Evolutionary conservation across 2,888 invertebrate genomes (phyloP), one percentile per base, ranked within the genome.

Genomic region (Troides oblongomaculatus): DNA sequence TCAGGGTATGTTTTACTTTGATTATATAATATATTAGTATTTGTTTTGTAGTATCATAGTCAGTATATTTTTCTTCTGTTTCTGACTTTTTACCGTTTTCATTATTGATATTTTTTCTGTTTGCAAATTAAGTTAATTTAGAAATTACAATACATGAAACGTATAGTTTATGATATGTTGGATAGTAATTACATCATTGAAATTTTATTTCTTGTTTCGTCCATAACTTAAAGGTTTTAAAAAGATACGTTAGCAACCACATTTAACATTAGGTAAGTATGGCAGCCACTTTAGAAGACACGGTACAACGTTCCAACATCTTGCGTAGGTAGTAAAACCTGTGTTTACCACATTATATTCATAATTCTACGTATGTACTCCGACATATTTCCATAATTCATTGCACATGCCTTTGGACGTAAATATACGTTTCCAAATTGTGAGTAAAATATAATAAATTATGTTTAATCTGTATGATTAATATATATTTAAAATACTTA

Each of bases 251-350:
- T 69, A 64, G 56, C 64, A 59, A 63, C n/a, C 59, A 59, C 66
- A 63, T 59, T 39, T 25, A 66, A 63, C 62, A 43, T 53, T 23
- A 53, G 63, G 63, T 59, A 61, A 69, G 59, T 66, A 66, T 70
- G 66, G 66, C 70, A 59, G 66, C 56, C 60, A 53, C 50, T 68
- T 69, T 17, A 53, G 39, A 39, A 66, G 63, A 69, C 68, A 68
- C 64, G 69, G 66, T 70, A 63, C 66, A 66, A 62, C 60, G 62
- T 69, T 70, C 56, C 70, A 69, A 46, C 46, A 46, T 46, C 12
- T 14, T 64, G 69, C 62, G 62, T 66, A 59, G 66, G 66, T 63
- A 70, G 66, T 66, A 63, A 70, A 62, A 60, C 70, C 63, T 39
- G 46, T 63, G 62, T 70, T 66, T 63, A 59, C 63, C 50, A 58